Base-by-base conservation (phyloP, 2,797 vertebrate species). In the Australoheros facetus region DNA sequence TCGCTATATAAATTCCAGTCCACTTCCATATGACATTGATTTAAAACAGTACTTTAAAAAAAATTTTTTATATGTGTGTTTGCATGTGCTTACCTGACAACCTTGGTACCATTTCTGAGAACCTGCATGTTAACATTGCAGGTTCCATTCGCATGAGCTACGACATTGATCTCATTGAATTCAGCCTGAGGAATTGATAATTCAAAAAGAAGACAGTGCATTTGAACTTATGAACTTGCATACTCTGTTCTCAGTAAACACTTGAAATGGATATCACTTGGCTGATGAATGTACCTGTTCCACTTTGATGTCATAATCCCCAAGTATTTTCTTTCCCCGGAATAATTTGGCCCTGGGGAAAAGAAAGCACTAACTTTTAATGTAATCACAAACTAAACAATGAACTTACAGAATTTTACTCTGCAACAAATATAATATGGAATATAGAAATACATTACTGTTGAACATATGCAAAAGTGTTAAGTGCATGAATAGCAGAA, bases 261-360 rank as follows among this genome's bases (percentile, higher is more conserved):
- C 32, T 64, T 79, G 12, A 75, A 78, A 59, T 55, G 42, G 45
- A 64, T 80, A 60, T 76, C 2, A 74, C 2, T 32, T 72, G 34
- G 57, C 74, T 32, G n/a, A 58, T 32, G 54, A 84, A 54, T 60
- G 1, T 92, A 99, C 98, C 97, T 99, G 98, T 87, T 99, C 98
- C 84, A 99, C 96, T 93, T 96, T 98, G 93, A 99, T 96, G 84
- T 99, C 98, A 76, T 97, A 98, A 90, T 98, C 98, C 75, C 97
- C 98, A 70, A 94, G 95, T 37, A 99, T 73, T 86, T 98, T 99
- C 93, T 98, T 99, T 34, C 98, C 98, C 85, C 95, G 95, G 91
- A 99, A 97, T 85, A 97, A 94, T 91, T 98, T 99, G 82, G 96
- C 93, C 98, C 98, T 99, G 88, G 66, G 84, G 75, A 82, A 87